phyloP scores from a whole-genome alignment of 1,140 invertebrate species.

The Drosophila simulans region DNA sequence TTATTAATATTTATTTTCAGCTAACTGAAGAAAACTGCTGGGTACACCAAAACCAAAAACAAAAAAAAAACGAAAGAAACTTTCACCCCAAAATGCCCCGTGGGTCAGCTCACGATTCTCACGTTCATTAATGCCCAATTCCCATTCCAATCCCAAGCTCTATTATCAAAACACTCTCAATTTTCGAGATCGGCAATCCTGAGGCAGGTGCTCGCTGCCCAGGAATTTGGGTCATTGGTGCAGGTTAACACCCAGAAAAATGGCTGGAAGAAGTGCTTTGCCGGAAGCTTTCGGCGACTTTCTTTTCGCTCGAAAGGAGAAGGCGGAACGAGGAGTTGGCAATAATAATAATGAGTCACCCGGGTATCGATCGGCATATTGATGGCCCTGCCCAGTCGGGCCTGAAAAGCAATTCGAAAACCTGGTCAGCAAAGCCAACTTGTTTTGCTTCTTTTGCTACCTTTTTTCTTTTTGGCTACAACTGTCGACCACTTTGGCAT shows the following conservation, averaged over 20 bases:
- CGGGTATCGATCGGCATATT: constrained; percentile 39
- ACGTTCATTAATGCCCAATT: constrained; percentile 59
- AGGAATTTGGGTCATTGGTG: constrained; percentile 69
- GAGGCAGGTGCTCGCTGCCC: constrained; percentile 45
- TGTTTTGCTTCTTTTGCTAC: constrained; percentile 17
- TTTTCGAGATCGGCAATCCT: constrained; percentile 44
- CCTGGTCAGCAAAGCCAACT: constrained; percentile 56
- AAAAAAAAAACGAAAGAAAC: constrained; percentile 40
- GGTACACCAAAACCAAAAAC: background rate
- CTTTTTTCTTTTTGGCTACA: constrained; percentile 40
- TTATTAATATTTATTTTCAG: constrained; percentile 56
- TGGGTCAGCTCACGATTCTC: constrained; percentile 57
- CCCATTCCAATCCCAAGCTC: constrained; percentile 4
- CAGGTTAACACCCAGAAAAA: constrained; percentile 65
- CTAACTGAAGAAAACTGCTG: background rate
- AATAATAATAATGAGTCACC: constrained; percentile 64
- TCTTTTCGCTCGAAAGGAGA: constrained; percentile 61
- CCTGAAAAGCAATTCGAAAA: constrained; percentile 69
- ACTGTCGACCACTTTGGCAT: constrained; percentile 68
- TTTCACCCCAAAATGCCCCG: constrained; percentile 61
- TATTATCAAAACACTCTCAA: constrained; percentile 74
- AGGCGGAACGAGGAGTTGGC: constrained; percentile 22
- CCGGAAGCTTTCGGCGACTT: constrained; percentile 75
- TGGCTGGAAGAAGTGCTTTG: constrained; percentile 45
- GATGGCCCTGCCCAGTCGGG: constrained; percentile 48